A percentile compares a stretch with the other conserved stretches of the same genome.
These are phyloP conservation scores for Miniopterus natalensis DNA, from an alignment of 2,113 vertebrate species.

Conservation along the genomic window DNA sequence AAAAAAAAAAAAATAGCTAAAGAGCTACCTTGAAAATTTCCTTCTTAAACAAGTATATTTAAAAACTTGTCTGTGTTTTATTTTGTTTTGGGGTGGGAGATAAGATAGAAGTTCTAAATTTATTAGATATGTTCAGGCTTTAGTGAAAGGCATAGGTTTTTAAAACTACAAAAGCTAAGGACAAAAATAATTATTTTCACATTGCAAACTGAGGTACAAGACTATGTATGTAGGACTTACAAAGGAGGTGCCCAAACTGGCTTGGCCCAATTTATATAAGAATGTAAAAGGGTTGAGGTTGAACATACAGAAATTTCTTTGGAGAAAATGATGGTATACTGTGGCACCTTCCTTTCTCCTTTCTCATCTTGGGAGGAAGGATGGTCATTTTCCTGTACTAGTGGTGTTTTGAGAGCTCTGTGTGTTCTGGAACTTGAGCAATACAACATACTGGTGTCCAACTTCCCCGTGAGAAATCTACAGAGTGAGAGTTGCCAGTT, in stretches of 20 bases:
- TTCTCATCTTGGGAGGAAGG: not conserved
- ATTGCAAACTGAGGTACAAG: not conserved
- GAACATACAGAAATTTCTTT: not conserved
- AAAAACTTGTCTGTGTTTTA: not conserved
- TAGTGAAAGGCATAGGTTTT: conserved; percentile 13
- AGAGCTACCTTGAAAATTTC: not conserved
- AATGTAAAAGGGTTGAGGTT: not conserved
- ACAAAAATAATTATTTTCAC: not conserved
- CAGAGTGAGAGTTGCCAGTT: not conserved
- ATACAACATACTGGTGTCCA: not conserved
- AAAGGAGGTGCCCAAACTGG: not conserved
- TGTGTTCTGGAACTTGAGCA: not conserved
- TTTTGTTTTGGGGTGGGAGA: not conserved
- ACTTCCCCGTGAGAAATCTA: not conserved
- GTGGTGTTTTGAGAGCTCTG: not conserved
- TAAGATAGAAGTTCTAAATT: conserved; percentile 43
- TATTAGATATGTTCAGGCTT: not conserved
- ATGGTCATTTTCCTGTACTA: not conserved
- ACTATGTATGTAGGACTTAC: not conserved
- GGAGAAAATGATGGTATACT: not conserved
- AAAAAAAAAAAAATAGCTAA: too few relatives aligned
- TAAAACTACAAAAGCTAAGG: not conserved
- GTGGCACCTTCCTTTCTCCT: not conserved
- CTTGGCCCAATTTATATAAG: not conserved
- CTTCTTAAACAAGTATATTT: not conserved